Evolutionary conservation across 2,113 vertebrate species (phyloP).

Genomic region (Pipa parva): DNA sequence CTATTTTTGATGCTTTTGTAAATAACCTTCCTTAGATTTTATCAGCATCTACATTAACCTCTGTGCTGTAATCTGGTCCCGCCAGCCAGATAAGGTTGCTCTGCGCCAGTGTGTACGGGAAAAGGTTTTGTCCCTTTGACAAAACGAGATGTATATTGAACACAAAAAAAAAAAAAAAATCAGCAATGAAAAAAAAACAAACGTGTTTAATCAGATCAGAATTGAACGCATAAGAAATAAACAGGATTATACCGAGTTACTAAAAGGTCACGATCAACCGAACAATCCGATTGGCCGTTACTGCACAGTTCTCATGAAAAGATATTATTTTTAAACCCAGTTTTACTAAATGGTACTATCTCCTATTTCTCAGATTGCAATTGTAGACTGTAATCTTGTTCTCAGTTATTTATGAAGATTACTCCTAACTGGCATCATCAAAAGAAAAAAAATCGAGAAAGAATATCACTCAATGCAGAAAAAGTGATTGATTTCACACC

Average conservation of each 20-base stretch:
- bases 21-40: slow-evolving; percentile 13
- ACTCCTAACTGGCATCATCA: no score
- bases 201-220: slow-evolving; percentile 26
- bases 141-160: neutral
- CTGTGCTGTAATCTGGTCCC: slow-evolving; percentile 13
- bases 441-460: no score
- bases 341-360: no score
- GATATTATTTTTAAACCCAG: no score
- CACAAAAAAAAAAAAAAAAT: slow-evolving; percentile 1
- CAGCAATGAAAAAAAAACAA: neutral
- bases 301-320: no score
- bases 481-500: no score
- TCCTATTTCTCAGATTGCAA: no score
- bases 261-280: slow-evolving; percentile 11
- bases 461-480: no score
- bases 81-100: slow-evolving; percentile 19
- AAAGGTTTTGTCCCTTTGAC: slow-evolving; percentile 11
- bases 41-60: slow-evolving; percentile 27
- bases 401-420: no score
- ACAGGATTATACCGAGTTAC: slow-evolving; percentile 17
- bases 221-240: slow-evolving; percentile 29
- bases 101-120: neutral
- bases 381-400: no score
- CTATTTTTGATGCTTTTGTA: neutral
- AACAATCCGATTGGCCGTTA: slow-evolving; percentile 7